Percentiles rank a stretch among this genome's conserved stretches.
Conservation (phyloP, 2,888 invertebrate species). For the Rhyacophila evoluta region DNA sequence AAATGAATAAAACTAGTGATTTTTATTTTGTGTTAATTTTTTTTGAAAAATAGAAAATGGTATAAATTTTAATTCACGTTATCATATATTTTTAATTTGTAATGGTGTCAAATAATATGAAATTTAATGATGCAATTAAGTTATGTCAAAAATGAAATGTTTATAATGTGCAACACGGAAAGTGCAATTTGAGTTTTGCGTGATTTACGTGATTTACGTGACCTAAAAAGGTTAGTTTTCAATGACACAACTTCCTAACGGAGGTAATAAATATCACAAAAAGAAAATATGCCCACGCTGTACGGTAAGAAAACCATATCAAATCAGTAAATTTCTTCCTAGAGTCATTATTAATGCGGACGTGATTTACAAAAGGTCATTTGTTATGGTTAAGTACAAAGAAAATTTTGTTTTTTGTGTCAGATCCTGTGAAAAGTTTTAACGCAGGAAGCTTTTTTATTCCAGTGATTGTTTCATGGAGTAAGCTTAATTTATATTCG, state of each 20-base stretch:
- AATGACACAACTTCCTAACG: background rate
- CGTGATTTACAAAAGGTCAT: constrained; percentile 36
- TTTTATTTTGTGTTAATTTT: no score
- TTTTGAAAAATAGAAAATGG: no score
- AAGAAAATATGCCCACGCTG: background rate
- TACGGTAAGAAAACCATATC: constrained; percentile 19
- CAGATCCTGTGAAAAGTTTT: background rate
- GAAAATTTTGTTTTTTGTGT: constrained; percentile 11
- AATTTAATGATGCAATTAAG: no score
- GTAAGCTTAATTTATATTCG: background rate
- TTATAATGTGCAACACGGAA: no score
- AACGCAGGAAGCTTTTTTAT: background rate
- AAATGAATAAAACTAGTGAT: no score
- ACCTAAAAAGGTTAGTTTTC: constrained; percentile 4
- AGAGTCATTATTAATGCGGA: constrained; percentile 37
- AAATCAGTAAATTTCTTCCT: constrained; percentile 34
- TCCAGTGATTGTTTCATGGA: background rate
- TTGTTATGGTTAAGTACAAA: constrained; percentile 34
- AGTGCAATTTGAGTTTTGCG: background rate
- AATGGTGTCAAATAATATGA: no score
- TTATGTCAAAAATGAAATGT: no score
- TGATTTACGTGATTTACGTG: background rate
- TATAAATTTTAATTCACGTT: no score
- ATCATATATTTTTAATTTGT: no score
- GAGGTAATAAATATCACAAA: constrained; percentile 5